phyloP scores from a whole-genome alignment of 2,888 invertebrate genomes.

The Argynnis bischoffii region DNA sequence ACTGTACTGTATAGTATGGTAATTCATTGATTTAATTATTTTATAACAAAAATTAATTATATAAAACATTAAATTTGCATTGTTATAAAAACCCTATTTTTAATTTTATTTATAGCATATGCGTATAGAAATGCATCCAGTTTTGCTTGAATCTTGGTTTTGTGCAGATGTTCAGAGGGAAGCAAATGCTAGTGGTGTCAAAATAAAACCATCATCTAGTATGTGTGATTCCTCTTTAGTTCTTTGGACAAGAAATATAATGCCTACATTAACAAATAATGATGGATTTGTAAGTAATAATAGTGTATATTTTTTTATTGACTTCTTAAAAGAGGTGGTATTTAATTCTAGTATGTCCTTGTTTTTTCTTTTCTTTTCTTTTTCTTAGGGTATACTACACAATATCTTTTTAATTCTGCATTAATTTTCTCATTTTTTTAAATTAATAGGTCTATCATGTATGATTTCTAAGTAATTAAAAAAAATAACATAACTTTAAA shows the following conservation, averaged over 20 bases:
- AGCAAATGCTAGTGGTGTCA: slow-evolving; percentile 47
- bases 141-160: slow-evolving; percentile 57
- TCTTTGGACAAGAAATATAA: slow-evolving; percentile 53
- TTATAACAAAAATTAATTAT: too few relatives aligned
- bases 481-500: too few relatives aligned
- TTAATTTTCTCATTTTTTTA: too few relatives aligned
- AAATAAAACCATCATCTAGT: slow-evolving; percentile 38
- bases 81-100: too few relatives aligned
- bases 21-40: too few relatives aligned
- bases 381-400: too few relatives aligned
- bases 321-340: neutral
- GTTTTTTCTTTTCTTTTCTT: too few relatives aligned
- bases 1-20: too few relatives aligned
- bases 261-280: slow-evolving; percentile 40
- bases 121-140: slow-evolving; percentile 64
- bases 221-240: slow-evolving; percentile 51
- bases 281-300: slow-evolving; percentile 48
- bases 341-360: neutral
- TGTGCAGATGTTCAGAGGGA: slow-evolving; percentile 53
- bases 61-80: too few relatives aligned
- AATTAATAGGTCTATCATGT: too few relatives aligned
- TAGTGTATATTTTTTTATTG: neutral
- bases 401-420: too few relatives aligned
- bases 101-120: slow-evolving; percentile 58
- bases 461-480: too few relatives aligned